phyloP scores from a whole-genome alignment of 2,797 vertebrate species.

The Cichlasoma orientale region DNA sequence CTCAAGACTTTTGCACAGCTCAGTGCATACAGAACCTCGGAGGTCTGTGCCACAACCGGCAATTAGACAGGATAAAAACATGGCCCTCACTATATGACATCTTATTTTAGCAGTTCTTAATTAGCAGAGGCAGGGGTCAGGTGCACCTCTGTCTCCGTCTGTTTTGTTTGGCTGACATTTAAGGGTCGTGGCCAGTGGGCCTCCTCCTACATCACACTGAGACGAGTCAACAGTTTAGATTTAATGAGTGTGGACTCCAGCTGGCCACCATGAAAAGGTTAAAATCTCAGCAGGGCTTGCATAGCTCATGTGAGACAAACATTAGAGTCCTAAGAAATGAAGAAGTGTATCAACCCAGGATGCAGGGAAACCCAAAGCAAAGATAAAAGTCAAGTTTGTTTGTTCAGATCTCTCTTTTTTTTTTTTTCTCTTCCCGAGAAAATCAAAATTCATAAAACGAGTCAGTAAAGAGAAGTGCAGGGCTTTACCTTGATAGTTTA shows the following conservation, averaged over 20 bases:
- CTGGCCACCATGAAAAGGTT: constrained; percentile 77
- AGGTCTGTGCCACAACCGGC: constrained; percentile 22
- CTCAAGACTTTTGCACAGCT: background rate
- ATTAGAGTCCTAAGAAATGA: constrained; percentile 46
- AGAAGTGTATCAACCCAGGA: constrained; percentile 20
- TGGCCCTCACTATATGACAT: constrained; percentile 38
- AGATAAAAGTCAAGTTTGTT: constrained; percentile 18
- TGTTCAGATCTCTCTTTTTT: background rate
- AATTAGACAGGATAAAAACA: constrained; percentile 47
- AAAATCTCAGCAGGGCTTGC: constrained; percentile 66
- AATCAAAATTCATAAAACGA: background rate
- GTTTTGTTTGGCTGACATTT: constrained; percentile 80
- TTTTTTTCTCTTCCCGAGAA: background rate
- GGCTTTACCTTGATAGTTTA: background rate
- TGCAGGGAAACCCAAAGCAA: constrained; percentile 14
- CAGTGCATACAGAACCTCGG: constrained; percentile 6
- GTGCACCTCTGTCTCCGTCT: constrained; percentile 62
- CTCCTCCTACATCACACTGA: constrained; percentile 56
- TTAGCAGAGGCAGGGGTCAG: constrained; percentile 69
- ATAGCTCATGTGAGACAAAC: constrained; percentile 55
- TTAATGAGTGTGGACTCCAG: constrained; percentile 79
- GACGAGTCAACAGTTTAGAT: constrained; percentile 74
- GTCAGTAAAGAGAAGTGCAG: background rate
- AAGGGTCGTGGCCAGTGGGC: constrained; percentile 68
- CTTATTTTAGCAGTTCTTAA: constrained; percentile 64